A percentile compares a stretch with the other conserved stretches of the same genome.
phyloP scores from a whole-genome alignment of 2,113 vertebrate species.

The Vidua macroura region DNA sequence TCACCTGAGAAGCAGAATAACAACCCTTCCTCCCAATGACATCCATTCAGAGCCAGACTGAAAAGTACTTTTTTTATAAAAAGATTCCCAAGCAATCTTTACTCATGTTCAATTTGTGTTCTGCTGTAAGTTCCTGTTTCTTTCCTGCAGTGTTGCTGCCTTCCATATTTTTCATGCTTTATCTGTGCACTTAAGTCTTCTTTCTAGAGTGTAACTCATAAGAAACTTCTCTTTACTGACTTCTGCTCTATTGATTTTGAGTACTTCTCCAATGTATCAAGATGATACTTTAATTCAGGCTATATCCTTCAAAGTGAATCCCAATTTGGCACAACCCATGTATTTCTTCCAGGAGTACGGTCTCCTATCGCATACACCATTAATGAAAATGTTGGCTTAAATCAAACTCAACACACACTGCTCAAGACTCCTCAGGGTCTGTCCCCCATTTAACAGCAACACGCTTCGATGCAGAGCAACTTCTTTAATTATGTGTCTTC shows the following conservation, averaged over 20 bases:
- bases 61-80: not conserved
- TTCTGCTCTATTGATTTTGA: conserved; percentile 29
- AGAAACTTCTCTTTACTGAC: not conserved
- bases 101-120: not conserved
- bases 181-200: not conserved
- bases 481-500: not conserved
- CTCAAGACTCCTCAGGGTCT: not conserved
- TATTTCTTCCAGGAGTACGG: not conserved
- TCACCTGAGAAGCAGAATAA: not conserved
- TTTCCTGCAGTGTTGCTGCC: not conserved
- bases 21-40: not conserved
- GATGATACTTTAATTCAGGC: not conserved
- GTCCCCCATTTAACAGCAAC: not conserved
- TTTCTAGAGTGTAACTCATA: not conserved
- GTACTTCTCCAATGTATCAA: not conserved
- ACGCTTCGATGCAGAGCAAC: not conserved
- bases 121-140: not conserved
- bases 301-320: not conserved
- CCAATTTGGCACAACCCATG: not conserved
- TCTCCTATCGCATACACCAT: not conserved
- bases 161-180: not conserved
- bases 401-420: not conserved
- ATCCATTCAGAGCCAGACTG: not conserved
- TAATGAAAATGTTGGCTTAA: not conserved
- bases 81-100: not conserved